Evolutionary conservation across 2,113 vertebrate species (phyloP).

Genomic region (Cololabis saira): DNA sequence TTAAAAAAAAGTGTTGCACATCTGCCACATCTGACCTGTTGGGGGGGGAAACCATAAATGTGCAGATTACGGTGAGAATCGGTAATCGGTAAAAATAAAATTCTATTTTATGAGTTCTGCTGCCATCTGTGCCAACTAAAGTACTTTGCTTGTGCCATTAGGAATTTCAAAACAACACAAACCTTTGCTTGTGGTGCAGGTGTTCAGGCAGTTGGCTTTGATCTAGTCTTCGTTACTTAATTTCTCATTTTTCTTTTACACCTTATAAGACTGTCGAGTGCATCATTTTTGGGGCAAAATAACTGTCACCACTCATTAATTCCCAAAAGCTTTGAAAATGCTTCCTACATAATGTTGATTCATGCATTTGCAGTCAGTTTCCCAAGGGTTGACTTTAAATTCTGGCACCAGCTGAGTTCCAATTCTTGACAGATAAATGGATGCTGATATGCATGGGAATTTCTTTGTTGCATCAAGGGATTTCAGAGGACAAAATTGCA

Average conservation of each 20-base stretch:
- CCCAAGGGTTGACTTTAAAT: conserved; percentile 42
- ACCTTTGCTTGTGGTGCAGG: no score
- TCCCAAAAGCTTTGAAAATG: conserved; percentile 39
- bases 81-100: no score
- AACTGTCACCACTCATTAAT: conserved; percentile 27
- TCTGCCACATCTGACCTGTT: no score
- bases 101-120: no score
- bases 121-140: no score
- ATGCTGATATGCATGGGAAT: conserved; percentile 32
- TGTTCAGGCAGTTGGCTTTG: no score
- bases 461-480: conserved; percentile 38
- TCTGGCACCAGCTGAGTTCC: conserved; percentile 34
- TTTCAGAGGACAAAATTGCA: conserved; percentile 53
- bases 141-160: no score
- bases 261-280: conserved; percentile 4
- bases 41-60: no score
- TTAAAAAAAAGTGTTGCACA: no score
- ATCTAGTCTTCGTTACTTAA: conserved; percentile 7
- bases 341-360: conserved; percentile 33
- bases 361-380: conserved; percentile 33
- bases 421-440: conserved; percentile 26
- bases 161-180: no score
- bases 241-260: neutral
- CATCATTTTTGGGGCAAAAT: conserved; percentile 10
- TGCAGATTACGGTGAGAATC: neutral